These are phyloP conservation scores for Tryphoninae sp. DNA, from an alignment of 2,888 invertebrate species.

Conservation along the genomic window DNA sequence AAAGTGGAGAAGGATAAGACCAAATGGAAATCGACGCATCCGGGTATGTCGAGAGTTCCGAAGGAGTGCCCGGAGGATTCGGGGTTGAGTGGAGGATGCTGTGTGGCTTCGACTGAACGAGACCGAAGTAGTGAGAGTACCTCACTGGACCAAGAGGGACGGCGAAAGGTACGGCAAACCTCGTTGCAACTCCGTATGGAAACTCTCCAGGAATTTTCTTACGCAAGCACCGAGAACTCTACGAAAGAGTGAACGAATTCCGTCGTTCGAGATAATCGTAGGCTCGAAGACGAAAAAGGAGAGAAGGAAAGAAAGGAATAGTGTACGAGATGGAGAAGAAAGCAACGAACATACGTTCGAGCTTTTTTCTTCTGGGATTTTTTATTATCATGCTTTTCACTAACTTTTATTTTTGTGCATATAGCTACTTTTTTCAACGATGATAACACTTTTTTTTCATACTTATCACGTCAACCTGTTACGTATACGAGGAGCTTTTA, in stretches of 20 bases:
- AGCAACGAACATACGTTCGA: neutral
- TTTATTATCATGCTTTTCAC: neutral
- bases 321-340: neutral
- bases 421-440: neutral
- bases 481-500: neutral
- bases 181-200: conserved; percentile 57
- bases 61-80: conserved; percentile 50
- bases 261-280: conserved; percentile 27
- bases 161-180: conserved; percentile 53
- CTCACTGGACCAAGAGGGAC: conserved; percentile 17
- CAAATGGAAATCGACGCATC: conserved; percentile 71
- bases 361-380: neutral
- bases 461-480: neutral
- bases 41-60: conserved; percentile 58
- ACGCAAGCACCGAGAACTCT: conserved; percentile 35
- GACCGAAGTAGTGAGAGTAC: conserved; percentile 45
- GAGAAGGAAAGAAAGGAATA: neutral
- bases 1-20: conserved; percentile 64
- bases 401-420: neutral
- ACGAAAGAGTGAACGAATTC: conserved; percentile 25
- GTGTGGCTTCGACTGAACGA: conserved; percentile 50
- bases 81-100: conserved; percentile 20
- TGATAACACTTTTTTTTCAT: neutral
- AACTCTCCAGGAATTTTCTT: conserved; percentile 59
- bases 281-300: neutral